Evolutionary conservation across 2,113 vertebrate species (phyloP).

Genomic region (Coryphaenoides rupestris): DNA sequence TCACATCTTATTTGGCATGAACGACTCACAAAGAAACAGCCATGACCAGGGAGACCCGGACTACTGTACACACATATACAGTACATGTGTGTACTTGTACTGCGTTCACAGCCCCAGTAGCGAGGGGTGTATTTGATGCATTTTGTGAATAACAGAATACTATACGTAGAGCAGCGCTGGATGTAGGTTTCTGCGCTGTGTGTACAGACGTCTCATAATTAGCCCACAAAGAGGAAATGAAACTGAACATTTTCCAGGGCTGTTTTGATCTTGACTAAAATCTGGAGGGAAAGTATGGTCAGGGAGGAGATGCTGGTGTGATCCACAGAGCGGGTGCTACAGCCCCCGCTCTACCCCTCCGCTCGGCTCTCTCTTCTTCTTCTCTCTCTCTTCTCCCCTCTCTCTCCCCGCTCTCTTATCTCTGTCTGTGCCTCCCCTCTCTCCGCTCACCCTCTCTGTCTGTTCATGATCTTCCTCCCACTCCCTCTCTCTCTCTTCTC

Average conservation of each 20-base stretch:
- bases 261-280: slow-evolving; percentile 73
- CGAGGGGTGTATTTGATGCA: no score
- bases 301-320: slow-evolving; percentile 70
- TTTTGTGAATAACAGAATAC: not conserved
- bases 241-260: slow-evolving; percentile 57
- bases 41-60: no score
- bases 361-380: no score
- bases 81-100: no score
- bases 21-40: no score
- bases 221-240: slow-evolving; percentile 62
- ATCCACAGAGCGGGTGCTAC: slow-evolving; percentile 67
- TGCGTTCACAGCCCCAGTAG: no score
- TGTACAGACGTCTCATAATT: slow-evolving; percentile 59
- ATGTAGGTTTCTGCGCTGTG: slow-evolving; percentile 28
- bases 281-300: slow-evolving; percentile 72
- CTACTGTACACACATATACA: no score
- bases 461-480: not conserved
- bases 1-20: no score
- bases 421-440: slow-evolving; percentile 34
- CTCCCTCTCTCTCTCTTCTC: slow-evolving; percentile 22
- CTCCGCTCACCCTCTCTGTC: not conserved
- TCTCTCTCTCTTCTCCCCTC: no score
- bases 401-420: no score
- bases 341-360: slow-evolving; percentile 38
- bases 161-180: slow-evolving; percentile 8